Percentiles rank a stretch among this genome's conserved stretches.
Evolutionary conservation across 35 echinoderm and acorn worm genomes (phyloP).

Genomic region (Hemicentrotus pulcherrimus): DNA sequence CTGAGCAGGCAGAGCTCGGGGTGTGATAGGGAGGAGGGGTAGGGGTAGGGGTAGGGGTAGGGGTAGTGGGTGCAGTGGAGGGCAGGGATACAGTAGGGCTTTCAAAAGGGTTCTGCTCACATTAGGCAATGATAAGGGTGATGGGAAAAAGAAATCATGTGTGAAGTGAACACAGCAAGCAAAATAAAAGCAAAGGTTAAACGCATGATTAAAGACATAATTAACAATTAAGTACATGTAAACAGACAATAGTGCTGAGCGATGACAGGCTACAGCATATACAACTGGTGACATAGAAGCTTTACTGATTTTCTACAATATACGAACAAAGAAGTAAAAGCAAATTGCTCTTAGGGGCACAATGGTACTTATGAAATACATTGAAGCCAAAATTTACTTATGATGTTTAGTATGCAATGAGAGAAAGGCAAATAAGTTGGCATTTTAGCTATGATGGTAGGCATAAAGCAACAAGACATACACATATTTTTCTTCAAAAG

Average conservation of each 20-base stretch:
- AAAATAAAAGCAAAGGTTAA: neutral
- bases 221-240: neutral
- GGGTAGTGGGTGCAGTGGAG: neutral
- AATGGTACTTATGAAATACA: too few relatives aligned
- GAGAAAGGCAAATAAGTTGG: too few relatives aligned
- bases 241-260: neutral
- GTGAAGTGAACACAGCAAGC: constrained; percentile 8
- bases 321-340: too few relatives aligned
- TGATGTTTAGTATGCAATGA: too few relatives aligned
- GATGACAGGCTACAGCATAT: too few relatives aligned
- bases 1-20: neutral
- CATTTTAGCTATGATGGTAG: too few relatives aligned
- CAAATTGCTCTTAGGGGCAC: too few relatives aligned
- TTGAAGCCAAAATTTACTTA: too few relatives aligned
- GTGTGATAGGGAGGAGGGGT: neutral
- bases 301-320: too few relatives aligned
- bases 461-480: too few relatives aligned
- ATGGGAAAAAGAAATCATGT: neutral
- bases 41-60: neutral
- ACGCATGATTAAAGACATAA: neutral
- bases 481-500: too few relatives aligned
- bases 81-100: neutral
- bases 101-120: neutral
- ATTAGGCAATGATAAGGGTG: neutral
- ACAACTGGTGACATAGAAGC: too few relatives aligned